Base-by-base conservation (phyloP, 2,113 vertebrate genomes). In the Pteropus alecto region DNA sequence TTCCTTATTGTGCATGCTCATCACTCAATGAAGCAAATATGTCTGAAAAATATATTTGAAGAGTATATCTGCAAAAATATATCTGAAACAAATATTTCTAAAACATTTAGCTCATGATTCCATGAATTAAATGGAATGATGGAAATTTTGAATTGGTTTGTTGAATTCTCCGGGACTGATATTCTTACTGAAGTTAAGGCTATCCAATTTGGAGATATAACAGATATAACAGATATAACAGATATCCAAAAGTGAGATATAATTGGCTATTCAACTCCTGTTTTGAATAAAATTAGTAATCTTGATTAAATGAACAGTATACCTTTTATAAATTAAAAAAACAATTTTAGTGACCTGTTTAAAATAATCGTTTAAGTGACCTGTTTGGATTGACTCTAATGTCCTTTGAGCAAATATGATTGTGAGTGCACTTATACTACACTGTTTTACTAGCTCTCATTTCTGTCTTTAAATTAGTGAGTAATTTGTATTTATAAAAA, bases 391-490 rank as follows among this genome's bases (percentile, higher is more conserved):
- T 65, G 61, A 90, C 19, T 65, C 7, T 92, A 28, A 51, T 87
- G 24, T 90, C 67, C 22, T 84, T 84, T 22, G 41, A 96, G 26
- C 10, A 83, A 93, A 54, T 48, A 90, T 61, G 71, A 67, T 35
- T 90, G 2, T 68, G 38, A 87, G 63, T 68, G 16, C 24, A 85
- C 95, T 90, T 85, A 65, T 84, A 48, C n/a, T 85, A 56, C 3
- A 67, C 33, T 68, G 28, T 65, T 90, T 90, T 48, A 73, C 11
- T 91, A 60, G 26, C 24, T 24, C 54, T 93, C 76, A 30, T 56
- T 95, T 94, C 48, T 70, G n/a, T 70, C 14, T 95, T 70, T 88
- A 93, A 92, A 92, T 79, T 94, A 87, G 43, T 81, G 51, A 90
- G 11, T 77, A 74, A 89, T 58, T 92, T 95, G 5, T 77, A 78